Percentiles rank a stretch among this genome's conserved stretches.
Evolutionary conservation across 1,140 invertebrate genomes (phyloP).

Genomic region (Neodiprion fabricii): DNA sequence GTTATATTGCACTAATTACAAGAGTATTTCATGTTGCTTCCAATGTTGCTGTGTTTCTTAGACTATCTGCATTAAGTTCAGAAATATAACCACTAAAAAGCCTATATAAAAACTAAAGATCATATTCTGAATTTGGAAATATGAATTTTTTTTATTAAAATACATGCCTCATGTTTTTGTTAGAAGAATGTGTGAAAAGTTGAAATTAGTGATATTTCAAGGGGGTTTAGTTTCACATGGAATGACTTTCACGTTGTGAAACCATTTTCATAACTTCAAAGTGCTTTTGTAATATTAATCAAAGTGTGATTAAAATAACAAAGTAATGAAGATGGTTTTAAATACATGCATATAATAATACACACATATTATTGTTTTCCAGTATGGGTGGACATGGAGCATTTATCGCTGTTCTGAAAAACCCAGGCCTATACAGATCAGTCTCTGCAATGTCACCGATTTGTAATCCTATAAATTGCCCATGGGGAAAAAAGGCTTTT

Average conservation of each 20-base stretch:
- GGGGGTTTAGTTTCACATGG: no score
- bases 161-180: no score
- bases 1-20: no score
- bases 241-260: neutral
- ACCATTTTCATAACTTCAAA: neutral
- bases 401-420: constrained; percentile 89
- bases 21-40: no score
- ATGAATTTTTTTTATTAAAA: no score
- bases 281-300: constrained; percentile 9
- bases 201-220: no score
- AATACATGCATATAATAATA: constrained; percentile 20
- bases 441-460: constrained; percentile 98
- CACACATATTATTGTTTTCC: constrained; percentile 45
- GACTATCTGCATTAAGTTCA: no score
- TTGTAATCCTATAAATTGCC: constrained; percentile 82
- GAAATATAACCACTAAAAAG: no score
- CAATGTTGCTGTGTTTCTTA: no score
- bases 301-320: constrained; percentile 15
- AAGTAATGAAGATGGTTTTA: neutral
- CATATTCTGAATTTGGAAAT: no score
- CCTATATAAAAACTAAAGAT: no score
- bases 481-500: constrained; percentile 92
- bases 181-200: no score
- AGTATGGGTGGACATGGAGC: constrained; percentile 99
- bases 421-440: constrained; percentile 87